These are phyloP conservation scores for Momotus momota DNA, from an alignment of 2,797 vertebrate species.

Conservation along the genomic window DNA sequence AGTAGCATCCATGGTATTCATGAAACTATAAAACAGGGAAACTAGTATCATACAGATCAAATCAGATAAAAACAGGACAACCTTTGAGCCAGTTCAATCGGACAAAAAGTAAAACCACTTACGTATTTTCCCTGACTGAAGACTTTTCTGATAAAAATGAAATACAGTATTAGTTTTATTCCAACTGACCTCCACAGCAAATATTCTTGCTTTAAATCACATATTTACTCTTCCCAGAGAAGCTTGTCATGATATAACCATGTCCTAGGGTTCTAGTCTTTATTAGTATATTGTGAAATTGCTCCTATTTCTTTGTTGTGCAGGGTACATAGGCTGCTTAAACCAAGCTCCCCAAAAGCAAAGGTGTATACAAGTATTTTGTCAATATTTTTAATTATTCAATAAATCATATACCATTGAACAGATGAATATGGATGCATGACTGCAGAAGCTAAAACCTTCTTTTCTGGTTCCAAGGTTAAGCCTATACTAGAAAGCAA, in stretches of 20 bases:
- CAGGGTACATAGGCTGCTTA: background rate
- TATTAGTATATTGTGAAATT: background rate
- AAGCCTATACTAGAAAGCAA: background rate
- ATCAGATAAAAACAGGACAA: slow-evolving; percentile 2
- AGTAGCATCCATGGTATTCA: background rate
- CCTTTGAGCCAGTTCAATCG: background rate
- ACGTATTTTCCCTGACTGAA: background rate
- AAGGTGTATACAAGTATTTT: background rate
- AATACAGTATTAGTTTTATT: background rate
- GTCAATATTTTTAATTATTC: background rate
- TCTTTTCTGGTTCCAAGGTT: background rate
- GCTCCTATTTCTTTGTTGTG: background rate
- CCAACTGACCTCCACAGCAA: background rate
- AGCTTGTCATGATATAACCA: background rate
- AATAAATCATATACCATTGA: background rate
- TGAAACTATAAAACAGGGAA: slow-evolving; percentile 9
- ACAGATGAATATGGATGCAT: background rate
- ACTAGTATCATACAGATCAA: background rate
- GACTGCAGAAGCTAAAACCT: background rate
- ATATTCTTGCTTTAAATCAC: background rate
- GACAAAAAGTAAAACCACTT: background rate
- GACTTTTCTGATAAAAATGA: slow-evolving; percentile 5
- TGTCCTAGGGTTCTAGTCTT: background rate
- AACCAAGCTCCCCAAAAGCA: background rate
- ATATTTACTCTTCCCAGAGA: background rate